Evolutionary conservation across 1,140 invertebrate species (phyloP), one percentile per base, ranked within the genome.

Genomic region (Drosophila neocordata): DNA sequence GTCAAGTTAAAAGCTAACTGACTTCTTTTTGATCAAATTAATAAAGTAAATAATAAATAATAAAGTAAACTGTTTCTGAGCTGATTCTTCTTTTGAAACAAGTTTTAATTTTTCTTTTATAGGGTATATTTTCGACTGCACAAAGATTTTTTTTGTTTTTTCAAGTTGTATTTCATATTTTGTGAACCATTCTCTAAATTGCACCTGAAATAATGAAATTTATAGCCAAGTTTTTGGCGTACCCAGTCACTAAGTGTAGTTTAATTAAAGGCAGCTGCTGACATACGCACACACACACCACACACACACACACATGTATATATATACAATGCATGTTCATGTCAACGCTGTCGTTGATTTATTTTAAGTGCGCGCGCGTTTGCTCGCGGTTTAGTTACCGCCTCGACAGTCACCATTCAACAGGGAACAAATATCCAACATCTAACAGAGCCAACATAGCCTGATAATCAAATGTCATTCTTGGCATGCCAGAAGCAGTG

Each of bases 401-500:
- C 81, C 70, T 70, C 7, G 13, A 48, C 56, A 55, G 35, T 38
- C 62, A 56, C 55, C 35, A 62, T 66, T 70, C 71, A 73, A 73
- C 62, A 48, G 41, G 27, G 27, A 31, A 31, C 3, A 31, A 31
- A 31, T 31, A 31, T 31, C 27, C 27, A 31, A 31, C 27, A 31
- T 31, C 27, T 31, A 31, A 31, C 41, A 48, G 41, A 20, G 11
- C 41, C 15, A 20, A 48, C 41, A 44, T 44, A 18, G 70, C 82
- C 67, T 85, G 82, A 85, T 85, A 85, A 87, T 85, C 82, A 87
- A 85, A 81, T 85, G 82, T 85, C 82, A 87, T 87, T 87, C 78
- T 52, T 72, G 71, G 68, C 78, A 81, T 82, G 41, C 78, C 79
- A 52, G 38, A 35, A 27, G 37, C 15, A 37, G 20, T 55, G 63